phyloP scores from a whole-genome alignment of 2,888 invertebrate species.

The Mythimna loreyi region DNA sequence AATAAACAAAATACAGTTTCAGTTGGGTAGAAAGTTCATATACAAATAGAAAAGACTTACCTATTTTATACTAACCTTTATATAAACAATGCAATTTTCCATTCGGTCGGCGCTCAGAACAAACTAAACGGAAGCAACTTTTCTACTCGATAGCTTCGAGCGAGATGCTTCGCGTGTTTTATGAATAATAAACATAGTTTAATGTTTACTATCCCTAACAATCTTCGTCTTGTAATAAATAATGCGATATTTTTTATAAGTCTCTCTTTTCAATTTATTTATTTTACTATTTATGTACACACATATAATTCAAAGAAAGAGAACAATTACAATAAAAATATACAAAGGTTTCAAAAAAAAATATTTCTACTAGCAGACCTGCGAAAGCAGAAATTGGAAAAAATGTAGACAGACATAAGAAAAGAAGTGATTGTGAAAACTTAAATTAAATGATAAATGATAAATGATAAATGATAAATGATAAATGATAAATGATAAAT shows the following conservation, averaged over 20 bases:
- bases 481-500: too few species aligned
- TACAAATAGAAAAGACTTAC: slow-evolving; percentile 44
- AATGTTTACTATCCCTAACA: slow-evolving; percentile 54
- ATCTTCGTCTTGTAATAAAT: slow-evolving; percentile 32
- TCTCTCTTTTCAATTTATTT: neutral
- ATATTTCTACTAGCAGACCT: too few species aligned
- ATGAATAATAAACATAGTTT: slow-evolving; percentile 68
- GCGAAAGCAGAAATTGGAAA: too few species aligned
- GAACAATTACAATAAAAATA: too few species aligned
- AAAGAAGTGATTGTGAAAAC: too few species aligned
- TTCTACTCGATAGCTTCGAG: slow-evolving; percentile 65
- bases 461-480: too few species aligned
- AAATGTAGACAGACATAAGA: too few species aligned
- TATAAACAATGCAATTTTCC: slow-evolving; percentile 71
- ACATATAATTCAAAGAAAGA: too few species aligned
- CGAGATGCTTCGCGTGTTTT: slow-evolving; percentile 58
- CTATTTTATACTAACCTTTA: slow-evolving; percentile 52
- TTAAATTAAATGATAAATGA: too few species aligned
- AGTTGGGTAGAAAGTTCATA: slow-evolving; percentile 28
- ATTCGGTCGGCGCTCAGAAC: slow-evolving; percentile 64
- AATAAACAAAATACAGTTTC: slow-evolving; percentile 43
- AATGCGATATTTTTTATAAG: slow-evolving; percentile 22
- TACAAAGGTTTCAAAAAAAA: too few species aligned
- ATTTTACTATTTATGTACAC: too few species aligned
- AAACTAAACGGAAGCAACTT: slow-evolving; percentile 68